Evolutionary conservation across 2,797 vertebrate genomes (phyloP), one percentile per base, ranked within the genome.

Genomic region (Coracias cyanogaster): DNA sequence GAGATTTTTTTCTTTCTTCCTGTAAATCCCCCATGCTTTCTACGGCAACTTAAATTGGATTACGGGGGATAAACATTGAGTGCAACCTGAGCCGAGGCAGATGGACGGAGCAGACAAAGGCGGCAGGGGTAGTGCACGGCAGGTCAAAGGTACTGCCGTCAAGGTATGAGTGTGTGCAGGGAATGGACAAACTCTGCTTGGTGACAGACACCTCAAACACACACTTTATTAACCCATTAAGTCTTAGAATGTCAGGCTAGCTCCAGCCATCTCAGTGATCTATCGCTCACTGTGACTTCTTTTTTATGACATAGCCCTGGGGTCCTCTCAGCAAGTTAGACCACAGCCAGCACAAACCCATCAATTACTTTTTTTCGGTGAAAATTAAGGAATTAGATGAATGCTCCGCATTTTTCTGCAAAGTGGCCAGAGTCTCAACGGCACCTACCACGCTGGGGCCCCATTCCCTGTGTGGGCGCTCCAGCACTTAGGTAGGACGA

Each of bases 81-180:
- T 94, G 97, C 93, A 97, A 97, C 92, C 95, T 90, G 97, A 97
- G 95, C 95, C 35, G 39, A 96, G 95, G 95, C 96, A 96, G 94
- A 97, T 96, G 95, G 97, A 94, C 74, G 2, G 65, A 69, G 84
- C 52, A 96, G 95, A 97, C 93, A 96, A 97, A 97, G 92, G 9
- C 39, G 80, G 89, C 91, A 69, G 81, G 35, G 69, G 83, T 29
- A 86, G 82, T 8, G 64, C 65, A 74, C 12, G 58, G 82, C 66
- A 77, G 93, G 97, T 96, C 97, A 97, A 90, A 97, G 92, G 97
- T 94, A 76, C 78, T 79, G 88, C 90, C 49, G 71, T n/a, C 74
- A 62, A 95, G 93, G 91, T 94, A 94, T 25, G 85, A 93, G 78
- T 15, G 77, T 90, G 93, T 90, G 93, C 80, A 74, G 62, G 90